Evolutionary conservation across 2,888 invertebrate genomes (phyloP).

Genomic region (Copidosoma aretas): DNA sequence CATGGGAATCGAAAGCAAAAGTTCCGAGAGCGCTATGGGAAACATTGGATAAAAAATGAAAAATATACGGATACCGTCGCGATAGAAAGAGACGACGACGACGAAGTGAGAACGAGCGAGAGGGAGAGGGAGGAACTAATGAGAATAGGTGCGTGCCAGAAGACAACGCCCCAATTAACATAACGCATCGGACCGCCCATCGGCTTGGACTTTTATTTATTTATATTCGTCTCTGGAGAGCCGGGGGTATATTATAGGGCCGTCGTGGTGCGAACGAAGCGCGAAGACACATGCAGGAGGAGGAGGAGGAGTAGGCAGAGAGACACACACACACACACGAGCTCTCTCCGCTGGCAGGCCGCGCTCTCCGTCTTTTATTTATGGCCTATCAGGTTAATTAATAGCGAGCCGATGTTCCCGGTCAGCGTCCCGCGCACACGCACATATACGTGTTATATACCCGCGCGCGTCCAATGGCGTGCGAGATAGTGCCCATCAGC

Average conservation of each 20-base stretch:
- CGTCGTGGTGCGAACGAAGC: constrained; percentile 37
- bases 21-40: no score
- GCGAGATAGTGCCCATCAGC: no score
- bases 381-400: constrained; percentile 61
- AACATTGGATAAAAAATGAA: no score
- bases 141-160: constrained; percentile 59
- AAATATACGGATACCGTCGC: background rate
- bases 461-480: constrained; percentile 35
- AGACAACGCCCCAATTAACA: constrained; percentile 64
- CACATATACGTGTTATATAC: no score
- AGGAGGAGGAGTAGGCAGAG: constrained; percentile 36
- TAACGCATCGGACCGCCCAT: constrained; percentile 56
- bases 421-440: background rate
- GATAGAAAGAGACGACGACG: constrained; percentile 3
- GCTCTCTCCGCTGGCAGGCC: no score
- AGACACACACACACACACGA: constrained; percentile 36
- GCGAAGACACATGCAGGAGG: constrained; percentile 39
- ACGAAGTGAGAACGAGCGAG: constrained; percentile 31
- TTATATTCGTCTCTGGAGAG: constrained; percentile 58
- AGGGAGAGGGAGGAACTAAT: constrained; percentile 48
- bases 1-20: no score
- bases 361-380: constrained; percentile 51
- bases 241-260: constrained; percentile 34
- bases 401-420: constrained; percentile 52
- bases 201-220: constrained; percentile 58